Evolutionary conservation across 2,888 invertebrate species (phyloP), one percentile per base, ranked within the genome.

Genomic region (Amblyjoppa fuscipennis): DNA sequence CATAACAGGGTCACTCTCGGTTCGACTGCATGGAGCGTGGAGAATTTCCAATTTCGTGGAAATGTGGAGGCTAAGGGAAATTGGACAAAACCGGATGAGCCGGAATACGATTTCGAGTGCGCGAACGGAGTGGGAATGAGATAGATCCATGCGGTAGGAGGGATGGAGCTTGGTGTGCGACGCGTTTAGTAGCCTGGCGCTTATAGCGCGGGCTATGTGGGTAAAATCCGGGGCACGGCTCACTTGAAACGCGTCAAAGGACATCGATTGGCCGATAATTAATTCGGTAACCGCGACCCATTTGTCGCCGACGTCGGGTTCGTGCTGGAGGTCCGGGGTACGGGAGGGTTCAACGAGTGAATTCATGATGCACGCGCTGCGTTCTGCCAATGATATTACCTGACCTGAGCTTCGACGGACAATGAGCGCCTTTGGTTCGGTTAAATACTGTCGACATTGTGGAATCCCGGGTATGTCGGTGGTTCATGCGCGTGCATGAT

Each of bases 211-310:
- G 25, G 64, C 49, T 28, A 51, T 45, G 16, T 25, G 38, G 38
- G 34, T 38, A 51, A 66, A 76, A 31, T 38, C 66, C 16, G 31
- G 34, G n/a, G n/a, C 49, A 45, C 9, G 45, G 64, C 34, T 75
- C 73, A 59, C 49, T 84, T 73, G 53, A 61, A 78, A 78, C 69
- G 68, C 73, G 78, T 81, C 85, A 85, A 85, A 85, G 85, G 81
- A 75, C 68, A 53, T 73, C 69, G 74, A 84, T 78, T 64, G 78
- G 78, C 70, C 70, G 77, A 70, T 81, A 69, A 81, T 85, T 78
- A 81, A 84, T 84, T 84, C 61, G 69, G 53, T 45, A 78, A 78
- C 81, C 85, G 59, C 81, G 69, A 81, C 75, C 64, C 70, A 81
- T 74, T 81, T 81, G 78, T 81, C 74, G 66, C 56, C 45, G 34